Conservation (phyloP, 2,113 vertebrate species). For the Proteles cristata region DNA sequence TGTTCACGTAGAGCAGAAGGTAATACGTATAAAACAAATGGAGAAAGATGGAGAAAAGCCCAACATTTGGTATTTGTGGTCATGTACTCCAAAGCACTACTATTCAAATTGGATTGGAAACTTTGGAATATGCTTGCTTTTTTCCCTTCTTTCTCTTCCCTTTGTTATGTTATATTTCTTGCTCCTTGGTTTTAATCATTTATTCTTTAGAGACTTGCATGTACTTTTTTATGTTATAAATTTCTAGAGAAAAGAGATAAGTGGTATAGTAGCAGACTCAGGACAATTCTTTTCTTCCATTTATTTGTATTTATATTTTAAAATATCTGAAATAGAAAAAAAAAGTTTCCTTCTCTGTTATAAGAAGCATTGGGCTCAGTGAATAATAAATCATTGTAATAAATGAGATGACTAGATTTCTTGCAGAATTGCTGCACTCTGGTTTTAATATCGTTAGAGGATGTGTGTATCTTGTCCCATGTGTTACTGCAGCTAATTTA, state of each 20-base stretch:
- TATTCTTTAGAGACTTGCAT: background rate
- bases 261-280: background rate
- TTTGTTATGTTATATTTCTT: background rate
- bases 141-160: background rate
- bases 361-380: background rate
- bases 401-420: conserved; percentile 48
- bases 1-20: background rate
- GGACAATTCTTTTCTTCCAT: background rate
- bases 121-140: background rate
- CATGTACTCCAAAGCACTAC: background rate
- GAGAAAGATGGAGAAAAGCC: background rate
- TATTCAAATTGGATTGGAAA: background rate
- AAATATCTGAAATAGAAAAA: conserved; percentile 42
- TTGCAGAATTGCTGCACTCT: conserved; percentile 38
- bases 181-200: background rate
- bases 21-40: background rate
- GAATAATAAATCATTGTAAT: conserved; percentile 65
- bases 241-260: background rate
- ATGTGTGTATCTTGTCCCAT: background rate
- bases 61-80: background rate
- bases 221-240: background rate
- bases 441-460: background rate
- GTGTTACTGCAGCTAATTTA: conserved; percentile 48
- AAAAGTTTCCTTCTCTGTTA: background rate
- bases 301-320: conserved; percentile 56